Conservation (phyloP, 1,140 invertebrate species). For the Drosophila ananassae region DNA sequence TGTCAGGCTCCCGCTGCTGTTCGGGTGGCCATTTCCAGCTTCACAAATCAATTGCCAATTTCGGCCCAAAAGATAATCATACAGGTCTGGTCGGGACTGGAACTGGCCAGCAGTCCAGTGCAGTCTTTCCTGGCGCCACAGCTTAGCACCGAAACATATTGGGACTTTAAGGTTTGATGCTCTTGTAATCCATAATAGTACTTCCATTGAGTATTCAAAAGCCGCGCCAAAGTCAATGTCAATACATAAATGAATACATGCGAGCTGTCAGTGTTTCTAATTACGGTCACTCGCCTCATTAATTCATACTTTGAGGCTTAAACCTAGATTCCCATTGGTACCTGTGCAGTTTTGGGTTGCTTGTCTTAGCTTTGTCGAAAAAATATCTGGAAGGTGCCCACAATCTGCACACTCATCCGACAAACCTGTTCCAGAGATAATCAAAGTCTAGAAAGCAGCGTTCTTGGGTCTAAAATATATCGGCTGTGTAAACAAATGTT, state of each 20-base stretch:
- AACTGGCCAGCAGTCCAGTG: too few species aligned
- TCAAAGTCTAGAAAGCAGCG: constrained; percentile 13
- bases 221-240: background rate
- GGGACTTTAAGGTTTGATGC: too few species aligned
- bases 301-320: background rate
- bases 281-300: background rate
- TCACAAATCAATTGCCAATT: constrained; percentile 51
- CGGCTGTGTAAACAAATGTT: constrained; percentile 16
- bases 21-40: constrained; percentile 35
- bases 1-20: constrained; percentile 55
- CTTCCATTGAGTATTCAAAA: background rate
- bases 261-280: constrained; percentile 6
- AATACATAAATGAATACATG: constrained; percentile 4
- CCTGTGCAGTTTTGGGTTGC: background rate
- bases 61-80: constrained; percentile 58
- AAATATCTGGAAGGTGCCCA: constrained; percentile 7
- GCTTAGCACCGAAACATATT: too few species aligned
- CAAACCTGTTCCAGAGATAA: constrained; percentile 26
- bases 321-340: background rate
- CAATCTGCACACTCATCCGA: constrained; percentile 7
- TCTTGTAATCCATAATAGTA: background rate
- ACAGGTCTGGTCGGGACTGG: constrained; percentile 1
- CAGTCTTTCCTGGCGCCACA: background rate
- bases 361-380: background rate
- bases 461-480: constrained; percentile 1